Evolutionary conservation across 2,888 invertebrate species (phyloP), one percentile per base, ranked within the genome.

Genomic region (Spatulosminthurus flaviceps): DNA sequence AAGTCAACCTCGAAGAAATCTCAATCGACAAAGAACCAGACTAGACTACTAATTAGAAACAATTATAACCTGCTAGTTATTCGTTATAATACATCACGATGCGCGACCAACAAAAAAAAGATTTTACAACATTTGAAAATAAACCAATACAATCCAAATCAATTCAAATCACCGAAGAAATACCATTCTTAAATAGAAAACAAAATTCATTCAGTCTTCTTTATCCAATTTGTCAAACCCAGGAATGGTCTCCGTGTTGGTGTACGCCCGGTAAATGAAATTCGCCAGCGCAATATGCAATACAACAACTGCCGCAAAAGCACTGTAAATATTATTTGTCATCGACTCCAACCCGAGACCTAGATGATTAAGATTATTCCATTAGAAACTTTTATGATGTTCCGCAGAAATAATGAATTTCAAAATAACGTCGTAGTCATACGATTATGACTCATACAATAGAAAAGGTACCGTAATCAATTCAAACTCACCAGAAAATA

Each of bases 211-310:
- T 82, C 82, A 86, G 80, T 86, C 86, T 82, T 86, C 84, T 78
- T 86, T 86, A 13, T 81, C 84, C 71, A 82, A 81, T 73, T 86
- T 86, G 51, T 84, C 85, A 78, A 84, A 85, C 13, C 85, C 84
- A 61, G 83, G 79, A 22, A 85, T 79, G 1, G 86, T 81, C 29
- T 85, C 85, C 1, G 84, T 88, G 71, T 87, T 91, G 84, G 91
- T 92, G 87, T 94, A 95, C 0, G 94, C 94, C 86, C 90, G 91
- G 87, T 92, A 93, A 86, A 95, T 93, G 86, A 93, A 95, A 69
- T 93, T 88, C 29, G 92, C 95, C 80, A 95, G 87, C 1, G 94
- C 93, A 82, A 93, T 86, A 87, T 95, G 95, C 76, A 95, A 88
- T 7, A 92, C 91, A 7, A 94, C 86, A 13, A 95, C 91, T 0